A percentile compares a stretch with the other conserved stretches of the same genome.
These are phyloP conservation scores for Fratercula arctica DNA, from an alignment of 2,797 vertebrate genomes.

Conservation along the genomic window DNA sequence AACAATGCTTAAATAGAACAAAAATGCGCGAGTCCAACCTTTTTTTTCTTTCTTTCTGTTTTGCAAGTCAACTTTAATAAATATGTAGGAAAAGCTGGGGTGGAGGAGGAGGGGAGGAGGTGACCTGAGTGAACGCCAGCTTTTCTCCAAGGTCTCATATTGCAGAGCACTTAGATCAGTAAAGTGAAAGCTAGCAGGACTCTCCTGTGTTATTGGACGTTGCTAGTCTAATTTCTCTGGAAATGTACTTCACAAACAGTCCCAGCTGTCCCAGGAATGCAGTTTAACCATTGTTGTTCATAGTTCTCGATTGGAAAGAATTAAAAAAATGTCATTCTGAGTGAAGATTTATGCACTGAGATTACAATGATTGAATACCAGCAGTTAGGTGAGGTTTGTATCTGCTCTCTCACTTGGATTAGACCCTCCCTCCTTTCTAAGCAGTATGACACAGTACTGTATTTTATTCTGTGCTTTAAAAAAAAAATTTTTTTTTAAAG, in stretches of 20 bases:
- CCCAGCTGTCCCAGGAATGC: conserved; percentile 56
- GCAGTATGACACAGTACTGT: background rate
- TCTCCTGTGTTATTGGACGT: conserved; percentile 20
- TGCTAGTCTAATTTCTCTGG: conserved; percentile 32
- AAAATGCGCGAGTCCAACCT: background rate
- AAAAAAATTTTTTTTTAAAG: too few relatives aligned
- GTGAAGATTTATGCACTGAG: background rate
- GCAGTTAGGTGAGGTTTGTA: background rate
- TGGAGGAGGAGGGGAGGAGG: background rate
- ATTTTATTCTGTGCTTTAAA: background rate
- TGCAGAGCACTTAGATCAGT: conserved; percentile 7
- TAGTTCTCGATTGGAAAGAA: background rate
- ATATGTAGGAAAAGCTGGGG: background rate
- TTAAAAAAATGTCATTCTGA: conserved; percentile 29
- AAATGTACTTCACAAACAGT: conserved; percentile 22
- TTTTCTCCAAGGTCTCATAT: background rate
- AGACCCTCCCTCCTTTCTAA: background rate
- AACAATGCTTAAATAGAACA: background rate
- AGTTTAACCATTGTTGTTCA: conserved; percentile 15
- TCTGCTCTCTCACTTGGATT: background rate
- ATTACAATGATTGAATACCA: background rate
- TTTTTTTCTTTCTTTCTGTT: background rate
- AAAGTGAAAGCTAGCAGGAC: conserved; percentile 4
- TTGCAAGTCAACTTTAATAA: conserved; percentile 19
- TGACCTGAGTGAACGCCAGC: background rate